Conservation (phyloP, 2,888 invertebrate species). For the Endotricha flammealis region DNA sequence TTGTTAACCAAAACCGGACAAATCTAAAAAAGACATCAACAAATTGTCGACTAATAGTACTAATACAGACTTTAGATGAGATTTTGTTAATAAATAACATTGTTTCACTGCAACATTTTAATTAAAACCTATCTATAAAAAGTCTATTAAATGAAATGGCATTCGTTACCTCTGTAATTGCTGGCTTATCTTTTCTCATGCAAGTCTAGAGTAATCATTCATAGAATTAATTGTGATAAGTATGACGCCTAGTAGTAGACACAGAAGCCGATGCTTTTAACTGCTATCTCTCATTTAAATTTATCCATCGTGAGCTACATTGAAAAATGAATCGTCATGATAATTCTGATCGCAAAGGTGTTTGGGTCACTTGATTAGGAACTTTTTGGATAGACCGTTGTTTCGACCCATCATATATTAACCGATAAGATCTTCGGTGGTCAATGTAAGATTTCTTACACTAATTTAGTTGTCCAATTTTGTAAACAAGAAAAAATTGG, state of each 20-base stretch:
- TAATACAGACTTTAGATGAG: constrained; percentile 37
- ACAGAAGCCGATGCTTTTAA: constrained; percentile 71
- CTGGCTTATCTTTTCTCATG: constrained; percentile 45
- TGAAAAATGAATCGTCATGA: constrained; percentile 57
- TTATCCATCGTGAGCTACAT: constrained; percentile 43
- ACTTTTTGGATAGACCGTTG: constrained; percentile 29
- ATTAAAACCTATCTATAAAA: constrained; percentile 2
- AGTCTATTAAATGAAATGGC: background rate
- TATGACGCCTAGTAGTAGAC: constrained; percentile 60
- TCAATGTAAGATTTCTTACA: constrained; percentile 35
- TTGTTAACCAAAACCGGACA: constrained; percentile 25
- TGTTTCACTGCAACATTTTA: background rate
- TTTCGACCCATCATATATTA: constrained; percentile 42
- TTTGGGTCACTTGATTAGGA: constrained; percentile 29
- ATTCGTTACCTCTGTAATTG: constrained; percentile 29
- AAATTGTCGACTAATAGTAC: constrained; percentile 45
- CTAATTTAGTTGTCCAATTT: constrained; percentile 42
- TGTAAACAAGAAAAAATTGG: constrained; percentile 31
- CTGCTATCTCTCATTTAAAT: constrained; percentile 55
- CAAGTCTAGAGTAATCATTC: constrained; percentile 56
- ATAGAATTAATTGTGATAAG: constrained; percentile 70
- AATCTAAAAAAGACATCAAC: constrained; percentile 26
- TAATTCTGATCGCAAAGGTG: constrained; percentile 42
- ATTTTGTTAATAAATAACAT: constrained; percentile 6
- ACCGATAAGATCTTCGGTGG: constrained; percentile 42